Percentiles rank a stretch among this genome's conserved stretches.
Conservation (phyloP, 2,888 invertebrate genomes). For the Leucoma salicis region DNA sequence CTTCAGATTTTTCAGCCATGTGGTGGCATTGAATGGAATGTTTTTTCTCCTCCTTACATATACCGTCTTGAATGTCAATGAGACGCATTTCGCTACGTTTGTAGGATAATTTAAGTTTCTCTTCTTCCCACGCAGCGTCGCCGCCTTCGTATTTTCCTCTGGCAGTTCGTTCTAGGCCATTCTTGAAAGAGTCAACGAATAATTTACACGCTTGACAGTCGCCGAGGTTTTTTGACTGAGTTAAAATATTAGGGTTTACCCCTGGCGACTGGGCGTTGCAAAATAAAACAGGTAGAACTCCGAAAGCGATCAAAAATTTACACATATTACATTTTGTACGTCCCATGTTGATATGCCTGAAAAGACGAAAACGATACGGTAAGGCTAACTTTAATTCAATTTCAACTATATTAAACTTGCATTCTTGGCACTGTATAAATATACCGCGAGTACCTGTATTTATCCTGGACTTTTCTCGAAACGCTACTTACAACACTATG, state of each 20-base stretch:
- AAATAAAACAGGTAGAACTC: slow-evolving; percentile 36
- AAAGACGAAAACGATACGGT: slow-evolving; percentile 32
- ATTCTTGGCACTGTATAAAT: neutral
- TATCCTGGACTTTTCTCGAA: slow-evolving; percentile 29
- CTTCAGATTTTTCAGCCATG: slow-evolving; percentile 92
- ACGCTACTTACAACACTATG: slow-evolving; percentile 12
- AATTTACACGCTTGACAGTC: slow-evolving; percentile 90
- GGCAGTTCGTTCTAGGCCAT: slow-evolving; percentile 91
- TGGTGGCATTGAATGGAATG: slow-evolving; percentile 91
- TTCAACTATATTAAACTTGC: neutral
- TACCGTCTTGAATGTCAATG: slow-evolving; percentile 93
- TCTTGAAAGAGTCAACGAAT: slow-evolving; percentile 88
- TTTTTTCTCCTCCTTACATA: slow-evolving; percentile 89
- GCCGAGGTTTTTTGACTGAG: slow-evolving; percentile 80
- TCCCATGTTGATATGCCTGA: slow-evolving; percentile 48
- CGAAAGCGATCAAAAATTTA: slow-evolving; percentile 25
- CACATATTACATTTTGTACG: slow-evolving; percentile 20
- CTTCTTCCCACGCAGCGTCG: slow-evolving; percentile 96
- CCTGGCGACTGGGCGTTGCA: slow-evolving; percentile 47
- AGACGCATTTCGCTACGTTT: slow-evolving; percentile 93
- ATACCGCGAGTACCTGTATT: slow-evolving; percentile 27
- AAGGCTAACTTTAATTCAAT: neutral
- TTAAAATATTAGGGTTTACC: slow-evolving; percentile 52
- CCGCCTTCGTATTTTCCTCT: slow-evolving; percentile 96
- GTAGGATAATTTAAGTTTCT: slow-evolving; percentile 91